Base-by-base conservation (phyloP, 2,113 vertebrate genomes). In the Sinocyclocheilus anophthalmus region DNA sequence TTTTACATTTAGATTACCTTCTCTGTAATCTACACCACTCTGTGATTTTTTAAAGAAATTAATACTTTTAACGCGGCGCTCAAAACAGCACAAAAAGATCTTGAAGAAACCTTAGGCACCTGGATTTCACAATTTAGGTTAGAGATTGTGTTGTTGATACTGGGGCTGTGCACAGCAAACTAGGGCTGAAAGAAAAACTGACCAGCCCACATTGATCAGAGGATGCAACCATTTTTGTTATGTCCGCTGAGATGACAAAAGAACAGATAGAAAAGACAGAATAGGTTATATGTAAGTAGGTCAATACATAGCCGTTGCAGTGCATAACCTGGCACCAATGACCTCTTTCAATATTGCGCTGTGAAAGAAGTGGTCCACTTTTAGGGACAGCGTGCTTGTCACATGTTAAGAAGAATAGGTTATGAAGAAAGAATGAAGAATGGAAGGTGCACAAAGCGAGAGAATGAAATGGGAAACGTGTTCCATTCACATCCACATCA, bases 221-320 rank as follows among this genome's bases (percentile, higher is more conserved):
- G 53, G 48, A 72, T 84, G 69, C 33, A 59, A 53, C 18, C 50
- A 42, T 84, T 84, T 83, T n/a, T 73, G 67, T 73, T 59, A 13
- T 72, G 50, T 73, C 81, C 30, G 13, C 30, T 72, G 26, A 82
- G 33, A 59, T 18, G 81, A 84, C 81, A 73, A 84, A 83, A 55
- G 33, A 73, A 72, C 20, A 39, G 50, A 84, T 42, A 69, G 48
- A 77, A 77, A 77, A 77, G 24, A 24, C 42, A 80, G 55, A 61
- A 80, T 42, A 73, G 81, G 30, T 83, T 73, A 26, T 81, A 20
- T 83, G 45, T 42, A 73, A 73, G 81, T 84, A 33, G 81, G 81
- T 84, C 81, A 84, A 55, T 59, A 73, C 69, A 42, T 24, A 53
- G 67, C 67, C 20, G 18, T 6, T 33, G 3, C 3, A 1, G 24